These are phyloP conservation scores for Brotogeris chrysoptera DNA, from an alignment of 2,797 vertebrate genomes.

Conservation along the genomic window DNA sequence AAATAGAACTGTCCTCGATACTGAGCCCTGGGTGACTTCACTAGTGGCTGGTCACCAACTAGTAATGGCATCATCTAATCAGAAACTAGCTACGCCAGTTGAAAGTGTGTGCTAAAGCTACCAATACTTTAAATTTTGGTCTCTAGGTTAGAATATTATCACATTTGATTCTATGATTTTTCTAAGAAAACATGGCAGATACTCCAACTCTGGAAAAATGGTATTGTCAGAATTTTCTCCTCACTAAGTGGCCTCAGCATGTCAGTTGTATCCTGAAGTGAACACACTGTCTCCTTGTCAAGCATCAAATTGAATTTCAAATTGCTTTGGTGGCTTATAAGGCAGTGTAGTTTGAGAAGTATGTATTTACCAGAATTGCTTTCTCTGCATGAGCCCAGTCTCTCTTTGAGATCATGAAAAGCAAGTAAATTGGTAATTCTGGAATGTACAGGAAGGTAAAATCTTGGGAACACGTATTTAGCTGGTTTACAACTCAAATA, in stretches of 20 bases:
- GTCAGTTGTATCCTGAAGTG: slow-evolving; percentile 57
- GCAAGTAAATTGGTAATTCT: slow-evolving; percentile 31
- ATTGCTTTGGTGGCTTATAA: slow-evolving; percentile 71
- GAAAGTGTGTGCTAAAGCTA: background rate
- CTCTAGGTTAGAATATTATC: background rate
- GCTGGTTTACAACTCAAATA: background rate
- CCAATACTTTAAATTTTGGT: slow-evolving; percentile 7
- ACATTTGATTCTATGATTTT: background rate
- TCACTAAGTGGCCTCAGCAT: slow-evolving; percentile 68
- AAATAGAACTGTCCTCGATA: background rate
- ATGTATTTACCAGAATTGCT: slow-evolving; percentile 60
- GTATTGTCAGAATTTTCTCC: slow-evolving; percentile 49
- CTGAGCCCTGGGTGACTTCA: background rate
- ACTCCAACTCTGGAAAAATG: slow-evolving; percentile 40
- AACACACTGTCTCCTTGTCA: slow-evolving; percentile 61
- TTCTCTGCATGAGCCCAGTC: slow-evolving; percentile 13
- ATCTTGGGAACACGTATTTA: background rate
- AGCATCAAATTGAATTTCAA: slow-evolving; percentile 78
- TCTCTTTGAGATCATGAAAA: slow-evolving; percentile 29
- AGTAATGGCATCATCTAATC: background rate
- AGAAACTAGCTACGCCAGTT: background rate
- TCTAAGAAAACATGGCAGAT: background rate
- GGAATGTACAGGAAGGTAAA: background rate
- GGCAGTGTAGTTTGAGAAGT: slow-evolving; percentile 29
- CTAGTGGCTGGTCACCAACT: background rate